Conservation (phyloP, 2,797 vertebrate genomes). For the Phrynocephalus vlangalii region DNA sequence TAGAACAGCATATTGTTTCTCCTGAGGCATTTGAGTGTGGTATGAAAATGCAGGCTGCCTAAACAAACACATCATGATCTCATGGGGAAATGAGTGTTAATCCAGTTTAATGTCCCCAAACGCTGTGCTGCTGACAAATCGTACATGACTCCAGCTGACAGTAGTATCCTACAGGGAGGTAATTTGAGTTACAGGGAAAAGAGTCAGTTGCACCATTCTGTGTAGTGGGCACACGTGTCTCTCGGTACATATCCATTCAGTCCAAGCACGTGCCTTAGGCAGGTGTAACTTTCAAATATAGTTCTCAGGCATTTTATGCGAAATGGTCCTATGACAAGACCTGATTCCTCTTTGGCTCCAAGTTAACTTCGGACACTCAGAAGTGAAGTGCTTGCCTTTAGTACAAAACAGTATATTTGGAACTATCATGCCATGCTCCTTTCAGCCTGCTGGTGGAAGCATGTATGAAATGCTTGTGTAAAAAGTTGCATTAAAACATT, state of each 20-base stretch:
- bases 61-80: neutral
- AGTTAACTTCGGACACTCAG: neutral
- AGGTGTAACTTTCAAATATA: neutral
- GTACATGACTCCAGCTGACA: neutral
- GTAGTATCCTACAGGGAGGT: neutral
- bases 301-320: neutral
- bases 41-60: neutral
- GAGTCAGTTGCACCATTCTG: neutral
- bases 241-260: too few species aligned
- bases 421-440: neutral
- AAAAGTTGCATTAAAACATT: neutral
- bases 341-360: neutral
- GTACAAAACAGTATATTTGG: neutral
- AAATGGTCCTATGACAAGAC: neutral
- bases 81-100: neutral
- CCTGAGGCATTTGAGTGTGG: neutral
- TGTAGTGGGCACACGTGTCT: neutral
- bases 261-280: neutral
- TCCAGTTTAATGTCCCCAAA: neutral
- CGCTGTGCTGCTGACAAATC: neutral
- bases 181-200: neutral
- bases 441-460: neutral
- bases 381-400: neutral
- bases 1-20: neutral
- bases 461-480: neutral